Evolutionary conservation across 1,140 invertebrate genomes (phyloP).

Genomic region (Sarcophaga peregrina): DNA sequence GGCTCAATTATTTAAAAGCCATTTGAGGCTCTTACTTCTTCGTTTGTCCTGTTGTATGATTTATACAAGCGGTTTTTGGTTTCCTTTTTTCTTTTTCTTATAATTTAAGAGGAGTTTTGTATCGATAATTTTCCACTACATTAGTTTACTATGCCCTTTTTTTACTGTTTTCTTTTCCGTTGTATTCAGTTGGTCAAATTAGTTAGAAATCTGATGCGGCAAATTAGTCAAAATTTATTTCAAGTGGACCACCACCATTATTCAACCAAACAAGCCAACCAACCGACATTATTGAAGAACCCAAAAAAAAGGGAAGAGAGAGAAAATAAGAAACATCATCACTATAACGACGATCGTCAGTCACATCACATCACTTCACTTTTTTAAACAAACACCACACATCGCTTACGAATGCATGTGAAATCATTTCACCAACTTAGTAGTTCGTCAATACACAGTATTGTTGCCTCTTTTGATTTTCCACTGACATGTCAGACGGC

Average conservation of each 20-base stretch:
- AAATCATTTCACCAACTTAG: too few species aligned
- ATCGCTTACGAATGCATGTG: background rate
- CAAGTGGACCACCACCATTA: slow-evolving; percentile 33
- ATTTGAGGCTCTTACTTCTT: too few species aligned
- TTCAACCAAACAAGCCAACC: background rate
- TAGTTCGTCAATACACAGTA: too few species aligned
- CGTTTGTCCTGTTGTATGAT: too few species aligned
- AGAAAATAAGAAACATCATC: too few species aligned
- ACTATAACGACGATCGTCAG: background rate
- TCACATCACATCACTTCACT: slow-evolving; percentile 2
- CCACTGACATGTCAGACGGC: background rate
- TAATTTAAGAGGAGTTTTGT: slow-evolving; percentile 20
- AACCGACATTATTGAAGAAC: background rate
- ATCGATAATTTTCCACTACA: slow-evolving; percentile 35
- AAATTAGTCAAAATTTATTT: slow-evolving; percentile 33
- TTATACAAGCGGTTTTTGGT: background rate
- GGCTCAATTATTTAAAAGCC: background rate
- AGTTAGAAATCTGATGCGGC: slow-evolving; percentile 40
- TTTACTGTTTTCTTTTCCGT: background rate
- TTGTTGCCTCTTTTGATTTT: background rate
- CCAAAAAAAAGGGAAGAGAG: too few species aligned
- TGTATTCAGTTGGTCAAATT: slow-evolving; percentile 7
- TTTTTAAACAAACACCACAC: background rate
- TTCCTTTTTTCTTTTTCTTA: background rate
- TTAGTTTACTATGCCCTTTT: slow-evolving; percentile 1